These are phyloP conservation scores for Rhabdomys dilectus DNA, from an alignment of 2,113 vertebrate genomes.

Conservation along the genomic window DNA sequence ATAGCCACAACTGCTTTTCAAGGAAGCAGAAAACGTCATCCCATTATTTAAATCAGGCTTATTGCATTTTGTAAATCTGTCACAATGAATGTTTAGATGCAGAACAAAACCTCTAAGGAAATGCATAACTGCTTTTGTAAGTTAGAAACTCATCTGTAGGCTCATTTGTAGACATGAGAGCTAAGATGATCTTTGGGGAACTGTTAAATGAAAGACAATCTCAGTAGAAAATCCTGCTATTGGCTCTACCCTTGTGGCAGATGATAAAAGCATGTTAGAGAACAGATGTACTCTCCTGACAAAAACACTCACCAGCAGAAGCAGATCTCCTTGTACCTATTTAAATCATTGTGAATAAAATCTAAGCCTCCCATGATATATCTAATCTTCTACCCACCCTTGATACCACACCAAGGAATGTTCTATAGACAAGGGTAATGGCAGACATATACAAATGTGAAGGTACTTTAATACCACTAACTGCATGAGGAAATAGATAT, in stretches of 20 bases:
- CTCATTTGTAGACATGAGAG: conserved; percentile 34
- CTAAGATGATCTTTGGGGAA: conserved; percentile 49
- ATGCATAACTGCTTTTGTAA: conserved; percentile 31
- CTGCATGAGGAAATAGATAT: neutral
- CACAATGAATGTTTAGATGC: neutral
- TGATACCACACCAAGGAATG: neutral
- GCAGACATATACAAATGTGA: neutral
- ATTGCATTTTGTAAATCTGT: conserved; percentile 37
- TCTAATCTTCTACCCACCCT: neutral
- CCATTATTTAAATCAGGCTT: conserved; percentile 53
- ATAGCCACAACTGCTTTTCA: neutral
- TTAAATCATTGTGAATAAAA: conserved; percentile 35
- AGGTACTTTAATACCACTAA: neutral
- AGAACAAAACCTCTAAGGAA: conserved; percentile 58
- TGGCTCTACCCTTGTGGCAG: neutral
- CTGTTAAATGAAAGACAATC: neutral
- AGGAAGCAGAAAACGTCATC: conserved; percentile 9
- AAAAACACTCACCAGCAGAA: neutral
- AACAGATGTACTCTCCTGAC: neutral
- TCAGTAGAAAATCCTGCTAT: neutral
- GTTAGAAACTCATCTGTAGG: conserved; percentile 62
- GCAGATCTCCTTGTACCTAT: neutral
- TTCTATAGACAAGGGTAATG: neutral
- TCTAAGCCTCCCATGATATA: neutral
- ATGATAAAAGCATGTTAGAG: neutral